Percentiles rank a stretch among this genome's conserved stretches.
phyloP scores from a whole-genome alignment of 1,140 invertebrate species.

The Ips typographus region DNA sequence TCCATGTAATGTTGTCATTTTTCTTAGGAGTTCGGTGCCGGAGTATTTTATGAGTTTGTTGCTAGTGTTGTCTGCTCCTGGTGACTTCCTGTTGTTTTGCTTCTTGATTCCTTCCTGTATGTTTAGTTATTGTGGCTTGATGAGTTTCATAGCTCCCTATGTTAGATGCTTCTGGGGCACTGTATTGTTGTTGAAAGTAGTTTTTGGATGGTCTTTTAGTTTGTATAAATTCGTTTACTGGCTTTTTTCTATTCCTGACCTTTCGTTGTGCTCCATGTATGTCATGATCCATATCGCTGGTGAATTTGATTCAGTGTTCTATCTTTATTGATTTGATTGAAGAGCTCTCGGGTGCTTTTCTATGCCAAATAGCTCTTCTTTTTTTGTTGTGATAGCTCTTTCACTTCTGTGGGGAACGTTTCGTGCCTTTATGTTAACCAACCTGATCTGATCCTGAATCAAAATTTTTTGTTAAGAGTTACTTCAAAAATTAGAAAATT shows the following conservation, averaged over 20 bases:
- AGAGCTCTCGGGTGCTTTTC: too few species aligned
- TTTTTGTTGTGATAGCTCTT: too few species aligned
- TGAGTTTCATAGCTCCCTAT: slow-evolving; percentile 7
- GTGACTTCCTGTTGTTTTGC: background rate
- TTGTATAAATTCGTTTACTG: background rate
- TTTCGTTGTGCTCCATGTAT: slow-evolving; percentile 1
- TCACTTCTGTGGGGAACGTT: too few species aligned
- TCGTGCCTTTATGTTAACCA: too few species aligned
- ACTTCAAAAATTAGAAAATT: too few species aligned
- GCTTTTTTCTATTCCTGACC: background rate
- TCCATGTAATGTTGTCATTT: background rate
- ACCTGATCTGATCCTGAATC: too few species aligned
- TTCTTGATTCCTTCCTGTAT: slow-evolving; percentile 2
- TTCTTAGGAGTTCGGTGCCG: background rate
- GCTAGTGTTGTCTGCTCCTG: background rate
- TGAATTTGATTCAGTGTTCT: background rate
- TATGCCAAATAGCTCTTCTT: too few species aligned
- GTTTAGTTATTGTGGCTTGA: background rate
- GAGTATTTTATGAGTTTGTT: background rate
- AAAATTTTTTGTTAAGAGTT: too few species aligned
- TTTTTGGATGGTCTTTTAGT: background rate
- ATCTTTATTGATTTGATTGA: too few species aligned
- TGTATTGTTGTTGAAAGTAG: slow-evolving; percentile 5
- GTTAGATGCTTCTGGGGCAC: slow-evolving; percentile 3
- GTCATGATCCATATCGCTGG: background rate